Percentiles rank a stretch among this genome's conserved stretches.
Conservation (phyloP, 2,113 vertebrate species). For the Melanerpes formicivorus region DNA sequence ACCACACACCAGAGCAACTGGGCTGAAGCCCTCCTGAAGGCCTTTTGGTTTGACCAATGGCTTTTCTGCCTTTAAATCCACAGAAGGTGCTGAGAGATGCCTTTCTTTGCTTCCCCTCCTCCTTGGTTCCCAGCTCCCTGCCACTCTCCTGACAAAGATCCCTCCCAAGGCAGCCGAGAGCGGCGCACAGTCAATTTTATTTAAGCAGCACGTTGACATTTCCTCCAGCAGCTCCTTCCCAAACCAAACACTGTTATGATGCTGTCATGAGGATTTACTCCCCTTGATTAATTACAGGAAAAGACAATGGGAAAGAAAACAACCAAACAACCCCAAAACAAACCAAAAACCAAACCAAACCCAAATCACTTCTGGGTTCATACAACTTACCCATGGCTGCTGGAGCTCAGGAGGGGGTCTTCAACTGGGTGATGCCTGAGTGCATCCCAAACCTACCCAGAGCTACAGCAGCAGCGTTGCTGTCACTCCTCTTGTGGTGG, state of each 20-base stretch:
- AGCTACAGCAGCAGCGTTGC: neutral
- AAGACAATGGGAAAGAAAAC: neutral
- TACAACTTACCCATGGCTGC: neutral
- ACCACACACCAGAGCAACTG: neutral
- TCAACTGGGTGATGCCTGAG: neutral
- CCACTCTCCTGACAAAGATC: slow-evolving; percentile 27
- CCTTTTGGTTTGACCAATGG: neutral
- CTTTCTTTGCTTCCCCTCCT: neutral
- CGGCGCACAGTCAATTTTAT: neutral
- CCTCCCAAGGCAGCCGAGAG: slow-evolving; percentile 19
- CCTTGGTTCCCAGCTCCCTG: slow-evolving; percentile 46
- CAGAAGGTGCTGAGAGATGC: neutral
- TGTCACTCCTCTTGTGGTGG: neutral
- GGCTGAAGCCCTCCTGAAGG: accelerated
- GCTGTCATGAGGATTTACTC: slow-evolving; percentile 2
- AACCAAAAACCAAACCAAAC: too few species aligned
- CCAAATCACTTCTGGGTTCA: neutral
- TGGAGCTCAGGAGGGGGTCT: neutral
- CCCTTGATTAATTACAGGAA: neutral
- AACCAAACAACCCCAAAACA: too few species aligned
- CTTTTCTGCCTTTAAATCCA: neutral
- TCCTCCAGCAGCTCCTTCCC: slow-evolving; percentile 45
- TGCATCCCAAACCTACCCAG: neutral
- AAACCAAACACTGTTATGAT: neutral
- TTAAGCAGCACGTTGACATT: neutral